Evolutionary conservation across 2,113 vertebrate species (phyloP), one percentile per base, ranked within the genome.

Genomic region (Ctenomys sociabilis): DNA sequence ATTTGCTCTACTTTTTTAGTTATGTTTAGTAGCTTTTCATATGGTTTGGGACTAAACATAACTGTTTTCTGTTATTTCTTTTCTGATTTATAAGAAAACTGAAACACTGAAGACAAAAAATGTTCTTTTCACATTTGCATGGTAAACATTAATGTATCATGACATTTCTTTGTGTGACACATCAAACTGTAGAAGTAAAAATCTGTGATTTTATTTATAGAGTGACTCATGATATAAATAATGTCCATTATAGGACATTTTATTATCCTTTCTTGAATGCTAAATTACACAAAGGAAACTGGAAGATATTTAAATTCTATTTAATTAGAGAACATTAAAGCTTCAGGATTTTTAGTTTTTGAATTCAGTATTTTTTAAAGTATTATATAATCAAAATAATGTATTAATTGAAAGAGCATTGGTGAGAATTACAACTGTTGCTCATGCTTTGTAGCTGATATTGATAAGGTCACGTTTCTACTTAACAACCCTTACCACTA

Each of bases 371-470:
- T 85, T 57, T 54, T 92, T 83, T 78, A 43, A n/a, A n/a, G n/a
- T 61, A 40, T 43, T 16, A 70, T 90, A 40, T 72, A 77, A 88
- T 68, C 85, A 9, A 80, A 94, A 95, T 45, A 73, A 28, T 52
- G 24, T 43, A 68, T 90, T 90, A 49, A 90, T 75, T 87, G 28
- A 91, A 94, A 68, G 5, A 86, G 28, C 22, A 95, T 22, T 40
- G 3, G 28, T 82, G 11, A 59, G 75, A 68, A 93, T 45, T 89
- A 5, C 21, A 90, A 81, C 7, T 21, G 92, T 94, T 77, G 8
- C 2, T 82, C 80, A 37, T 61, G 11, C 3, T 72, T 72, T 88
- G 1, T 61, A 78, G 54, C 54, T 77, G 11, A 43, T 77, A 90
- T 45, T 78, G 1, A 54, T 52, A 17, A 72, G 16, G n/a, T 88